Conservation (phyloP, 1,140 invertebrate genomes). For the Bombus terrestris region DNA sequence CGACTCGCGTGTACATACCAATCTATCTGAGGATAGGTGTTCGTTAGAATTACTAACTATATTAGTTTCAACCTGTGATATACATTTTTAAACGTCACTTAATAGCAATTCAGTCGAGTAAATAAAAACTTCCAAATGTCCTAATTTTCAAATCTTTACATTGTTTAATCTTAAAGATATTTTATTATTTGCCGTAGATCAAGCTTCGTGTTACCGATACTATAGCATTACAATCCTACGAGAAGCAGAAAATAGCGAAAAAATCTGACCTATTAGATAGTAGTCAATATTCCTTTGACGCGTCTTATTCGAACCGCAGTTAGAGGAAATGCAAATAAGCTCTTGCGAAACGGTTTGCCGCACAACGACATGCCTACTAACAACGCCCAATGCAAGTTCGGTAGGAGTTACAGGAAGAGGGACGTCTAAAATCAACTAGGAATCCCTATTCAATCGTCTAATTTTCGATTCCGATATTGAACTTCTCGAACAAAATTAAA, state of each 20-base stretch:
- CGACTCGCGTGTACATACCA: background rate
- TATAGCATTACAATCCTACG: background rate
- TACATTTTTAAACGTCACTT: background rate
- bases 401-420: conserved; percentile 6
- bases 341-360: conserved; percentile 51
- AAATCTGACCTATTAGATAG: background rate
- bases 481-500: background rate
- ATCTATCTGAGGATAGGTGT: background rate
- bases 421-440: background rate
- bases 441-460: background rate
- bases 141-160: background rate
- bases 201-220: background rate
- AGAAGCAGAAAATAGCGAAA: background rate
- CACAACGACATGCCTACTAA: conserved; percentile 31
- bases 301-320: too few species aligned
- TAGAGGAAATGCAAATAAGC: conserved; percentile 40
- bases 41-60: background rate
- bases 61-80: background rate
- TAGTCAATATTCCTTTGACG: background rate
- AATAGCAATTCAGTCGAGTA: too few species aligned
- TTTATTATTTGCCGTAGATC: background rate
- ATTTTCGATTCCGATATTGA: background rate
- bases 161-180: background rate
- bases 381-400: conserved; percentile 29
- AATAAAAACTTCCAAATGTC: too few species aligned